A percentile compares a stretch with the other conserved stretches of the same genome.
Conservation (phyloP, 2,113 vertebrate genomes). For the rat (Rattus norvegicus) region GRCr8 NC_086020.1:136733501-136734000, state of each 20-base stretch:
- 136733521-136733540: constrained; percentile 25
- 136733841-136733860: constrained; percentile 77
- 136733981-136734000: neutral
- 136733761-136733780: constrained; percentile 78
- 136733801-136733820: constrained; percentile 67
- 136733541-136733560: neutral
- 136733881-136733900: constrained; percentile 66
- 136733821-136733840: constrained; percentile 66
- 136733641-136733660: neutral
- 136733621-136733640: constrained; percentile 62
- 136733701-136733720: constrained; percentile 45
- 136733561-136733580: neutral
- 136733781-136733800: constrained; percentile 68
- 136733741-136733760: constrained; percentile 73
- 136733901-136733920: neutral
- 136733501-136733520: neutral
- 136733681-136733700: constrained; percentile 63
- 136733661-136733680: neutral
- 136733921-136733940: neutral
- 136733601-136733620: neutral
- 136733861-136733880: constrained; percentile 65
- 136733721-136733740: constrained; percentile 47
- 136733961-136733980: neutral
- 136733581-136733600: constrained; percentile 5
- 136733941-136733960: constrained; percentile 16